Evolutionary conservation across 2,888 invertebrate species (phyloP), one percentile per base, ranked within the genome.

Genomic region (Apotomis turbidana): DNA sequence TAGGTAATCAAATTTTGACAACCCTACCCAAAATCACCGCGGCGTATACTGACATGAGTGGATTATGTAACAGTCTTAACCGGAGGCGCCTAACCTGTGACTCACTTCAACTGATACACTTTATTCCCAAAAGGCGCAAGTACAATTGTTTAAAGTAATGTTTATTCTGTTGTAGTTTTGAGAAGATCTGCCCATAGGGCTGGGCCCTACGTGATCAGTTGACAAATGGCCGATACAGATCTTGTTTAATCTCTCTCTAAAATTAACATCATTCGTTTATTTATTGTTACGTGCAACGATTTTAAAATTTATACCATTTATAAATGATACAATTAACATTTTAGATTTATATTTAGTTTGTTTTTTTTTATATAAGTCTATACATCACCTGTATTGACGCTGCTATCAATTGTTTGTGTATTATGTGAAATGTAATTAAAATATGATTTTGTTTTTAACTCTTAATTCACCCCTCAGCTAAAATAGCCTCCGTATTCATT

Each of bases 1-100:
- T 10, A 36, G 58, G 49, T 38, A 5, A 27, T 27, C 1, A 27
- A 27, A 27, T 27, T 27, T 27, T 63, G 63, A n/a, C 63, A 63
- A 63, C 63, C 63, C 62, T 62, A 58, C n/a, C 52, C 27, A 9
- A 63, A 63, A 38, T 27, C 36, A 52, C 38, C 13, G 51, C 51
- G 9, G 51, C 36, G 49, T 49, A 49, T 9, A 10, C 49, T n/a
- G 12, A 55, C 36, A 55, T 27, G 27, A 15, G 36, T 6, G 52
- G 63, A 63, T 63, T 63, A 52, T 63, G 63, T 63, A 63, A 52
- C 36, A 46, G 58, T 12, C 12, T 46, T 46, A 15, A 52, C 38
- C 49, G 63, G 63, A 63, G 63, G 63, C 63, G 63, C 36, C 52
- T 64, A 64, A 44, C n/a, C 52, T 44, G 64, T 55, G 64, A 55